Evolutionary conservation across 1,140 invertebrate genomes (phyloP).

Genomic region (Drosophila mauritiana): DNA sequence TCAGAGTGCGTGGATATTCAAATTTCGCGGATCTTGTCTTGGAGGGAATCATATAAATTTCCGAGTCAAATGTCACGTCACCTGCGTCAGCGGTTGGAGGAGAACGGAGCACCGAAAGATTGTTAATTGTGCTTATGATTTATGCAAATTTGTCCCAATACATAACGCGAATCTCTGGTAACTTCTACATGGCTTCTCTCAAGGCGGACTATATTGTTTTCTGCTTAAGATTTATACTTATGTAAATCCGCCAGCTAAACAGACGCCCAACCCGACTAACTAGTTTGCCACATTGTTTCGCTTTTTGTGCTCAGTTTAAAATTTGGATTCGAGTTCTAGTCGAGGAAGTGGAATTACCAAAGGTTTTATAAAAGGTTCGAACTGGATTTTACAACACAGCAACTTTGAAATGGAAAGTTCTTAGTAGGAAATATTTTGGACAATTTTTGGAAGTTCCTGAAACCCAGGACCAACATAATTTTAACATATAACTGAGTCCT

Average conservation of each 20-base stretch:
- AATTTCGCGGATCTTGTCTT: constrained; percentile 74
- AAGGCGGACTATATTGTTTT: constrained; percentile 63
- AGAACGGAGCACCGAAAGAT: constrained; percentile 58
- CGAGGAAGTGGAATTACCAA: constrained; percentile 25
- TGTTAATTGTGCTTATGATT: constrained; percentile 80
- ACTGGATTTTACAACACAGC: background rate
- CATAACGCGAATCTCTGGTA: constrained; percentile 33
- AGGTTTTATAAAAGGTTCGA: constrained; percentile 3
- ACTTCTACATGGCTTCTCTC: constrained; percentile 44
- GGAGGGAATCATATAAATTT: constrained; percentile 41
- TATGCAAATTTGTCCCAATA: constrained; percentile 78
- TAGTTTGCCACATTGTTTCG: constrained; percentile 42
- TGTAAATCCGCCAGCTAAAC: constrained; percentile 47
- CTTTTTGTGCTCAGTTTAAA: constrained; percentile 4
- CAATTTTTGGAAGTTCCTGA: background rate
- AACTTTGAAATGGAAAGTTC: constrained; percentile 33
- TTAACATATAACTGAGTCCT: background rate
- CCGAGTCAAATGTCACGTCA: constrained; percentile 65
- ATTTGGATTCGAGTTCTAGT: constrained; percentile 24
- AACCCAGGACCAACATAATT: background rate
- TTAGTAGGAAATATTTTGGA: background rate
- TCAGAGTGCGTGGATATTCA: constrained; percentile 59
- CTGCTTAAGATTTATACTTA: constrained; percentile 55
- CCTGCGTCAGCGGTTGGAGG: constrained; percentile 58
- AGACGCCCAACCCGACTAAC: constrained; percentile 40